Base-by-base conservation (phyloP, 2,113 vertebrate genomes). In the Donacobius atricapilla region DNA sequence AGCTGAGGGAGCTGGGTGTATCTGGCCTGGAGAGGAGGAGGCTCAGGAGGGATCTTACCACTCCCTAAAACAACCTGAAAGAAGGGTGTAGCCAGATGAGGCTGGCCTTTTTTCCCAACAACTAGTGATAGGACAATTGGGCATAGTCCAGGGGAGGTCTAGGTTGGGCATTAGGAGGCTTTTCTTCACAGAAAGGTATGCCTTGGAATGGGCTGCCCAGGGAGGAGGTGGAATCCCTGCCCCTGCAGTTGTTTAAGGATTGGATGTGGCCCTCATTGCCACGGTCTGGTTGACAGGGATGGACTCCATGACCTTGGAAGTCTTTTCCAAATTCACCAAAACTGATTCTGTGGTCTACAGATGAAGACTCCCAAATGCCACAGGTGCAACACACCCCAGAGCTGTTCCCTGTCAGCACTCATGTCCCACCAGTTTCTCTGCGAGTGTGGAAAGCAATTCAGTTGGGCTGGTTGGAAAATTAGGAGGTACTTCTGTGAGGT, bases 301-400 rank as follows among this genome's bases (percentile, higher is more conserved):
- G 45, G n/a, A 47, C 21, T 40, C 0, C 0, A 12, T 30, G 33
- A 12, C 47, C n/a, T 69, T 18, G 15, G 13, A 61, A 39, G 6
- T 35, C 6, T 83, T 69, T 76, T 47, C 54, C 15, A 83, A 13
- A 8, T 12, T 61, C 48, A 42, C 35, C 5, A 2, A 31, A 83
- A 40, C 21, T 13, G n/a, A 37, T 65, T 42, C 61, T 76, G 30
- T 61, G n/a, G 21, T 53, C 14, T 9, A 10, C 28, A 39, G 42
- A 3, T 1, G 2, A n/a, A 53, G 20, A 19, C 14, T 80, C 33
- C 24, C 10, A 16, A 44, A 42, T 4, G 2, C n/a, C 33, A 12
- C 30, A 40, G 56, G 51, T 25, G 23, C 21, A 15, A 33, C 1
- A 2, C 0, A 0, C 13, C 30, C n/a, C 75, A 61, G 53, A 83